Evolutionary conservation across 2,797 vertebrate genomes (phyloP).

Genomic region (Pangasius sanitwongsei): DNA sequence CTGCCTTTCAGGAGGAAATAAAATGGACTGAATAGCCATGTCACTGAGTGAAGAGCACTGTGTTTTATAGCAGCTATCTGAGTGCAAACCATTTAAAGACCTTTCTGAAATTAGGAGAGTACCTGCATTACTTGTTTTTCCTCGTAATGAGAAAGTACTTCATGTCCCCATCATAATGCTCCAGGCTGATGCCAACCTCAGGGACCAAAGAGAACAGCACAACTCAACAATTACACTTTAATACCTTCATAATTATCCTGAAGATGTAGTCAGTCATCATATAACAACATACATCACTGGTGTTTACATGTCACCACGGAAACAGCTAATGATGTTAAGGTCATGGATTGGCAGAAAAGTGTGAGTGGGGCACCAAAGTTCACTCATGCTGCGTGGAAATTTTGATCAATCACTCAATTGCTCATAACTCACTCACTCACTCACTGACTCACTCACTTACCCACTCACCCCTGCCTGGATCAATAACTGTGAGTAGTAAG

Average conservation of each 20-base stretch:
- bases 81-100: constrained; percentile 42
- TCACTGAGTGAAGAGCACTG: constrained; percentile 35
- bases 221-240: constrained; percentile 4
- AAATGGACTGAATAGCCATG: constrained; percentile 61
- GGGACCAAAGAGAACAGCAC: background rate
- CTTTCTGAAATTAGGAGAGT: constrained; percentile 35
- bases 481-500: constrained; percentile 58
- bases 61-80: constrained; percentile 37
- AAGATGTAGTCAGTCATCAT: constrained; percentile 25
- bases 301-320: constrained; percentile 28
- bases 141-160: constrained; percentile 24
- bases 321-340: constrained; percentile 32
- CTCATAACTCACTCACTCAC: background rate
- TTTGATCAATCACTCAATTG: background rate
- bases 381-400: constrained; percentile 24
- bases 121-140: constrained; percentile 31
- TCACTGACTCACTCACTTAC: background rate
- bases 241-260: constrained; percentile 12
- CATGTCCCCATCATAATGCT: constrained; percentile 1
- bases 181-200: background rate
- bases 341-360: constrained; percentile 20
- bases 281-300: background rate
- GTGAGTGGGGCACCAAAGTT: constrained; percentile 37
- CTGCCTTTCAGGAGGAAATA: constrained; percentile 63
- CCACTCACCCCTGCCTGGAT: constrained; percentile 53